Evolutionary conservation across 2,797 vertebrate genomes (phyloP), one percentile per base, ranked within the genome.

Genomic region (Anas georgica): DNA sequence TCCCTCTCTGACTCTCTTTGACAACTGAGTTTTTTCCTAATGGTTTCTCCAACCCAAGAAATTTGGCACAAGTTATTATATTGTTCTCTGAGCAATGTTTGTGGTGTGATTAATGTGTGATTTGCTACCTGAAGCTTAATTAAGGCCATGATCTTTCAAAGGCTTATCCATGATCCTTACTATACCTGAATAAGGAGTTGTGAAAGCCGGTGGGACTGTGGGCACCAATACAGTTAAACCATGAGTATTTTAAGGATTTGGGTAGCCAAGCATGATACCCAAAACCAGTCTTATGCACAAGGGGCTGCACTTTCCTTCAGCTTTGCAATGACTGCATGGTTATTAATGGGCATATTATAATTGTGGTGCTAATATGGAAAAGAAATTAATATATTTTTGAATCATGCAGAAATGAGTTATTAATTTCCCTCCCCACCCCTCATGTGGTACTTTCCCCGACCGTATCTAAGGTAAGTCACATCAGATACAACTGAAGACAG

Each of bases 291-390:
- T 76, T 73, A 25, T 1, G 29, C 83, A 73, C 72, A 76, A 86
- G 31, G 17, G 50, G 45, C 58, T 4, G 29, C 83, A 87, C 63
- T 31, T 85, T 64, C 91, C 86, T 94, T 73, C 88, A 72, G 91
- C 95, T 97, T 95, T 82, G 95, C 86, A 84, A 43, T 90, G 81
- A 60, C 75, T 94, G 95, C 93, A 93, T 96, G 95, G 86, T 89
- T 72, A 54, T 87, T 73, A 41, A 33, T 20, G 43, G 76, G 85
- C 7, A 4, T 58, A 67, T n/a, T 25, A 46, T 73, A 55, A 90
- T 88, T 18, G 81, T 72, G 81, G 78, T 21, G 9, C 93, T 75
- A 26, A 43, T 37, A 26, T 0, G 20, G 37, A 39, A 73, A 73
- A 77, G 28, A 54, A 66, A 60, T 37, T 20, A 84, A 35, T 31